phyloP scores from a whole-genome alignment of 2,888 invertebrate genomes.

The Seladonia tumulorum region DNA sequence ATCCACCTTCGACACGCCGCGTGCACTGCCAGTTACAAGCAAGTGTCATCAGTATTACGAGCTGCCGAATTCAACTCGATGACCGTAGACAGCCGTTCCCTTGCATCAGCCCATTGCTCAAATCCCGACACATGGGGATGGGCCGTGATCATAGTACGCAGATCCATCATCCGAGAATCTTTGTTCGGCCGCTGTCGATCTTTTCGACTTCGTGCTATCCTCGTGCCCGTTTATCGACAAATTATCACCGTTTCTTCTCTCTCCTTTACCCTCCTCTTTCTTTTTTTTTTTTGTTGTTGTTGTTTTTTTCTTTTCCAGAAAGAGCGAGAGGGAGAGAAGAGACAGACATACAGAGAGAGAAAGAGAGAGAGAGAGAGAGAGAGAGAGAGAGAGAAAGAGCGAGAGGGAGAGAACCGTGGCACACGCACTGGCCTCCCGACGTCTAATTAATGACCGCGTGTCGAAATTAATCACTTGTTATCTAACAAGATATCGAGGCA shows the following conservation, averaged over 20 bases:
- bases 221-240: slow-evolving; percentile 48
- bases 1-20: neutral
- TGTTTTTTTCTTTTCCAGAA: slow-evolving; percentile 30
- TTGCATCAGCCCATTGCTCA: slow-evolving; percentile 42
- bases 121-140: neutral
- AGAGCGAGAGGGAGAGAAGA: neutral
- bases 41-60: neutral
- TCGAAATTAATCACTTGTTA: slow-evolving; percentile 64
- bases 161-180: slow-evolving; percentile 30
- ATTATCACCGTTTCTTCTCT: slow-evolving; percentile 54
- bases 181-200: slow-evolving; percentile 19
- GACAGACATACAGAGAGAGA: no score
- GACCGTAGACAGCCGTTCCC: slow-evolving; percentile 10
- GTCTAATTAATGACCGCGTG: slow-evolving; percentile 54
- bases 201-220: slow-evolving; percentile 28
- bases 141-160: neutral
- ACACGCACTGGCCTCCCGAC: slow-evolving; percentile 33
- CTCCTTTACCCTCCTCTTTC: slow-evolving; percentile 20
- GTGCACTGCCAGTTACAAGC: neutral
- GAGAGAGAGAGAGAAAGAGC: neutral
- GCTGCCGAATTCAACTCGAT: neutral
- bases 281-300: neutral
- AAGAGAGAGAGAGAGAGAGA: neutral
- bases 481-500: slow-evolving; percentile 46
- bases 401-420: neutral